phyloP scores from a whole-genome alignment of 2,888 invertebrate species.

The Trilocha varians region DNA sequence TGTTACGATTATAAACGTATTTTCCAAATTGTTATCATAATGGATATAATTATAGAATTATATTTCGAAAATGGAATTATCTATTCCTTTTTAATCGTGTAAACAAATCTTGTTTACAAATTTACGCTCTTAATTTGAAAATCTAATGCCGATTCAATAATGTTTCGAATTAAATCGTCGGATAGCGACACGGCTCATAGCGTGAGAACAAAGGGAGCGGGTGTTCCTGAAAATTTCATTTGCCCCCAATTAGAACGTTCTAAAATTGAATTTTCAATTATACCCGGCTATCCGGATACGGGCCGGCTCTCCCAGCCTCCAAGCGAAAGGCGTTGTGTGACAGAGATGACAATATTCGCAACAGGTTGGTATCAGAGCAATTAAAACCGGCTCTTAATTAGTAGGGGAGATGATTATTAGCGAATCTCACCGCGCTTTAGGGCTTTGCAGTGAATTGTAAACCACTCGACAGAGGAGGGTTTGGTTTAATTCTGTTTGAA shows the following conservation, averaged over 20 bases:
- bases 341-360: constrained; percentile 38
- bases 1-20: no score
- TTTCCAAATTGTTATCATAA: no score
- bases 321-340: constrained; percentile 26
- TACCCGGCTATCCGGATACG: constrained; percentile 64
- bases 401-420: constrained; percentile 68
- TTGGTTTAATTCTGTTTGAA: not conserved
- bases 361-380: constrained; percentile 69
- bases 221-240: constrained; percentile 62
- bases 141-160: constrained; percentile 12
- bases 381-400: constrained; percentile 71
- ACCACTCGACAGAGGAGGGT: constrained; percentile 28
- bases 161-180: constrained; percentile 47
- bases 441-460: constrained; percentile 58
- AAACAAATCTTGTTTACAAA: not conserved
- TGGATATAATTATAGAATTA: no score
- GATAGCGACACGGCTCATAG: constrained; percentile 39
- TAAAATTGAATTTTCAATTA: constrained; percentile 66
- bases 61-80: not conserved
- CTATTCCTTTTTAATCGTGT: not conserved
- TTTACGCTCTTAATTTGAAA: not conserved
- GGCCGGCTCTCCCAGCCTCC: constrained; percentile 56
- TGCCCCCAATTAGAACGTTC: constrained; percentile 58
- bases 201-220: constrained; percentile 50
- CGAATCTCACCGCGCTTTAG: constrained; percentile 53